phyloP scores from a whole-genome alignment of 2,113 vertebrate species.

The Tragelaphus buxtoni region DNA sequence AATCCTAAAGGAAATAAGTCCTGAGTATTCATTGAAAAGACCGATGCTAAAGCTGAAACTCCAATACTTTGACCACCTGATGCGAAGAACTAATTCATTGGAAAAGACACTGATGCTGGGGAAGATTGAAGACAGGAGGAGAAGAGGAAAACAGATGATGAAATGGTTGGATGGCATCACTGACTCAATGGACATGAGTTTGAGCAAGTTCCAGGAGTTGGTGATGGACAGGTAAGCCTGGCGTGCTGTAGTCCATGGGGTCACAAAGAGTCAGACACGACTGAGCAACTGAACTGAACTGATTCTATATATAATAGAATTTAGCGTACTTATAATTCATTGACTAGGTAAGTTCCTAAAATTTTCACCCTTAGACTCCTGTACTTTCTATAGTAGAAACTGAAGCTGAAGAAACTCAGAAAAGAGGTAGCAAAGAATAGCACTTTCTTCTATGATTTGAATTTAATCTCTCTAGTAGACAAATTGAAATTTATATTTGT shows the following conservation, averaged over 20 bases:
- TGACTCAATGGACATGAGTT: neutral
- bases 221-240: neutral
- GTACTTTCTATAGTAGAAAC: neutral
- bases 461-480: neutral
- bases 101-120: neutral
- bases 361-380: neutral
- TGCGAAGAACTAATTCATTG: neutral
- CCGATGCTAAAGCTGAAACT: neutral
- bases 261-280: rapidly evolving
- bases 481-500: neutral
- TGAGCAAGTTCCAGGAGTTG: neutral
- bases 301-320: neutral
- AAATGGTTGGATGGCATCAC: neutral
- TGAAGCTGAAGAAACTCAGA: neutral
- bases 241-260: neutral
- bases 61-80: neutral
- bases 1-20: neutral
- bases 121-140: neutral
- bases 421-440: neutral
- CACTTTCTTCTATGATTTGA: neutral
- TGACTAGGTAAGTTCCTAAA: neutral
- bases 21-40: neutral
- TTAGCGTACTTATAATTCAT: neutral
- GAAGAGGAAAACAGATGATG: neutral
- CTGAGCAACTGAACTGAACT: neutral